Base-by-base conservation (phyloP, 1,140 invertebrate genomes). In the Bombus turneri region DNA sequence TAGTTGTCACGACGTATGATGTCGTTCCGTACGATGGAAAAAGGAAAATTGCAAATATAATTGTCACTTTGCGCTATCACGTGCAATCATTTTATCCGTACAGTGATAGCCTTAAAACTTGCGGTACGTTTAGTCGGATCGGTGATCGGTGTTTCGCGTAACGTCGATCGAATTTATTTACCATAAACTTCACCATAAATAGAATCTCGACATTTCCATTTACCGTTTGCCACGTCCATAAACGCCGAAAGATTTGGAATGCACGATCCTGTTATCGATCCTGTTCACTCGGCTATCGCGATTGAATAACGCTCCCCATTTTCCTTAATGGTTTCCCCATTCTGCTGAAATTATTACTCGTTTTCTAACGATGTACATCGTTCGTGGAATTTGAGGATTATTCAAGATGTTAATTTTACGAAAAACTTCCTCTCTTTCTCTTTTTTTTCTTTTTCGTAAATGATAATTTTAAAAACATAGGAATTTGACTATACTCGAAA, bases 191-290 rank as follows among this genome's bases (percentile, higher is more conserved):
- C 57, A 15, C 31, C 72, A 41, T 68, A 83, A 68, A 83, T 57
- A 76, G 73, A 68, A 57, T 34, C 15, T 22, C 18, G 53, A 28
- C 31, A 37, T 83, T 83, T 22, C 37, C 59, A 78, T 77, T 78
- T 59, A 78, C 64, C 82, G 37, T 71, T 69, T 1, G 6, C 37
- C n/a, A 12, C 41, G n/a, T 31, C 10, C 74, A 37, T 53, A 37
- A n/a, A 5, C 37, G 39, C 28, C 3, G 5, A n/a, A 34, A 47
- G n/a, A 69, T 83, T 83, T 59, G 74, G 64, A 43, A 78, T 64
- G 47, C 43, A 37, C 47, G 82, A 71, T 69, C 74, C 74, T 69
- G 43, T 69, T 83, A 83, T 82, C 81, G 71, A 47, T 82, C 41
- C 41, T 43, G n/a, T 31, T 68, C 77, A 18, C 37, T 47, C 47